Conservation (phyloP, 2,888 invertebrate species). For the Zhuqinia jingwanae region DNA sequence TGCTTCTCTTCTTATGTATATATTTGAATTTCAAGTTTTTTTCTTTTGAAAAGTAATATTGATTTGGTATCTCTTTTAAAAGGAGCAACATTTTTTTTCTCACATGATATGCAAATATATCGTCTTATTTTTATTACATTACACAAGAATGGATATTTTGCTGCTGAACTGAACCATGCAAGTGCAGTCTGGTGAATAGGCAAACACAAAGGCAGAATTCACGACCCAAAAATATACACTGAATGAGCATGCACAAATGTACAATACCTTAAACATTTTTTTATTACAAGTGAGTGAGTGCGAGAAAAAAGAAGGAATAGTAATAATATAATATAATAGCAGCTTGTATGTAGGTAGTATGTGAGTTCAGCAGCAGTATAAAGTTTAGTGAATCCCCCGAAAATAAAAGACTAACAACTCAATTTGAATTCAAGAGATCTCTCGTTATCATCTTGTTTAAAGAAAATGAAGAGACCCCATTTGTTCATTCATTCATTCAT, state of each 20-base stretch:
- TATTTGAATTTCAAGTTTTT: not conserved
- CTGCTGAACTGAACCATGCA: too few species aligned
- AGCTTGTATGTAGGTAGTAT: too few species aligned
- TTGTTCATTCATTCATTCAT: constrained; percentile 61
- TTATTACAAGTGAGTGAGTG: constrained; percentile 10
- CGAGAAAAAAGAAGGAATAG: not conserved
- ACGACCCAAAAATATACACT: not conserved
- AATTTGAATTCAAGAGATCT: constrained; percentile 63
- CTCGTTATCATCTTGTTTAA: constrained; percentile 58
- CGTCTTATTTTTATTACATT: too few species aligned
- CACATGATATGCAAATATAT: constrained; percentile 15
- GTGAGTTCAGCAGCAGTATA: too few species aligned
- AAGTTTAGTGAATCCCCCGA: not conserved
- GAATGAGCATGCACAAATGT: constrained; percentile 11
- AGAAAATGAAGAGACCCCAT: constrained; percentile 51
- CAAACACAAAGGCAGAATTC: constrained; percentile 16
- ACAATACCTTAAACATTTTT: constrained; percentile 7
- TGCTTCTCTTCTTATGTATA: not conserved
- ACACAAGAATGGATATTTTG: too few species aligned
- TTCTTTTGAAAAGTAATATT: not conserved
- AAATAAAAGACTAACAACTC: constrained; percentile 57
- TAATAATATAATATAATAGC: too few species aligned
- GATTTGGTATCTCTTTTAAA: not conserved
- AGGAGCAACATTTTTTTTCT: not conserved
- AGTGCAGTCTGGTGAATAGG: constrained; percentile 22